phyloP scores from a whole-genome alignment of 2,888 invertebrate genomes.

The Diarsia rubi region DNA sequence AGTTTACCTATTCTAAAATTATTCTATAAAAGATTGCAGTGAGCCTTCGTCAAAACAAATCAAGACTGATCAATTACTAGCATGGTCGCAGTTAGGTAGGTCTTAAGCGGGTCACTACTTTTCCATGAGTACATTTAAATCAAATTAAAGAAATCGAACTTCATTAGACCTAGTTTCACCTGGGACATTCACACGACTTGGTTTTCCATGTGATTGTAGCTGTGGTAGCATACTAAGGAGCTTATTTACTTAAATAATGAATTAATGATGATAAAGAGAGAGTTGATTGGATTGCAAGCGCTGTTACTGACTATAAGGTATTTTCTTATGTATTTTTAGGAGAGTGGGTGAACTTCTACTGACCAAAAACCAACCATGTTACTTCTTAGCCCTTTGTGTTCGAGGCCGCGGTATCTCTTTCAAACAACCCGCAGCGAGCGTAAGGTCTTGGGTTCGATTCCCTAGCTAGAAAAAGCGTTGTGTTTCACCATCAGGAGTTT shows the following conservation, averaged over 20 bases:
- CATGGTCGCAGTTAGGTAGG: neutral
- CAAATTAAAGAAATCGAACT: neutral
- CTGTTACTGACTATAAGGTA: neutral
- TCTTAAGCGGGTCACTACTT: neutral
- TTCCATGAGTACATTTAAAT: slow-evolving; percentile 2
- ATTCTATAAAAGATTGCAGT: neutral
- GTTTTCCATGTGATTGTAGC: neutral
- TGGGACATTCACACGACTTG: neutral
- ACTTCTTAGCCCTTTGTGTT: too few species aligned
- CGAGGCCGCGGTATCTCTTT: too few species aligned
- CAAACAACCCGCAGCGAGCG: too few species aligned
- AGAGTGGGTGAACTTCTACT: too few species aligned
- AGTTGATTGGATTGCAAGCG: neutral
- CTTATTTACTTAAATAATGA: neutral
- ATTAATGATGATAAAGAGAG: neutral
- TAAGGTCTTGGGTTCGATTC: neutral
- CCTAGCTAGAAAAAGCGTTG: neutral
- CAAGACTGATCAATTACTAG: neutral
- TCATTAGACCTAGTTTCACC: neutral
- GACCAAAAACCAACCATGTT: too few species aligned
- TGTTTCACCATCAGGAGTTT: neutral
- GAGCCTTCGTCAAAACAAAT: neutral
- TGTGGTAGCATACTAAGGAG: too few species aligned
- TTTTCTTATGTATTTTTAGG: too few species aligned
- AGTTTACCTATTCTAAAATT: too few species aligned